Evolutionary conservation across 1,140 invertebrate species (phyloP), one percentile per base, ranked within the genome.

Genomic region (Drosophila kohkoa): DNA sequence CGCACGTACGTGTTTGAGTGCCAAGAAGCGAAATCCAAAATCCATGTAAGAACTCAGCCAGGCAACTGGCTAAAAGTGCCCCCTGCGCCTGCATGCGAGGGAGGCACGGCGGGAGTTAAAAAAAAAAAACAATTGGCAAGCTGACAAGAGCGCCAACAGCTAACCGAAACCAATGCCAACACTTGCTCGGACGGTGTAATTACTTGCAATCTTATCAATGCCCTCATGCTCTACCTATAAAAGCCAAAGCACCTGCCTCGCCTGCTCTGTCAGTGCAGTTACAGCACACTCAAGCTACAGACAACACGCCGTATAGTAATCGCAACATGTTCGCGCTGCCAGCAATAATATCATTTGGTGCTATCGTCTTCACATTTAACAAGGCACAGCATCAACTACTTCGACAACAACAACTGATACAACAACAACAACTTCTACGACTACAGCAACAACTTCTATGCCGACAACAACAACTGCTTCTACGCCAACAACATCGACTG

Each of bases 1-100:
- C 2, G 25, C 58, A 38, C 48, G 81, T 88, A 89, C 85, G 85
- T 89, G 85, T 90, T 85, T 64, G 81, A 89, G 85, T 89, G 85
- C 86, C 85, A 89, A 81, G 45, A 82, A 70, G 38, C 11, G 52
- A 52, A 62, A 70, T 52, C 35, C 25, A 30, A 46, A 20, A 54
- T 28, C 35, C 48, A 20, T 55, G 46, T 48, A 63, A 51, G 57
- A 64, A 65, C 62, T 48, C 51, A 55, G 60, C 41, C 65, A 70
- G 41, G 13, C 68, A 63, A 2, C 43, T 32, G 49, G 13, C 69
- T 58, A 51, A 57, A 57, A 71, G 60, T 64, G 68, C 51, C 46
- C 20, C 20, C 20, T 25, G 20, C 20, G 7, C 11, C 28, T 15
- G 30, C 8, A 25, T 49, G 48, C 48, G 28, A 25, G 3, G 28